Percentiles rank a stretch among this genome's conserved stretches.
phyloP scores from a whole-genome alignment of 2,888 invertebrate species.

The Amorpha juglandis region DNA sequence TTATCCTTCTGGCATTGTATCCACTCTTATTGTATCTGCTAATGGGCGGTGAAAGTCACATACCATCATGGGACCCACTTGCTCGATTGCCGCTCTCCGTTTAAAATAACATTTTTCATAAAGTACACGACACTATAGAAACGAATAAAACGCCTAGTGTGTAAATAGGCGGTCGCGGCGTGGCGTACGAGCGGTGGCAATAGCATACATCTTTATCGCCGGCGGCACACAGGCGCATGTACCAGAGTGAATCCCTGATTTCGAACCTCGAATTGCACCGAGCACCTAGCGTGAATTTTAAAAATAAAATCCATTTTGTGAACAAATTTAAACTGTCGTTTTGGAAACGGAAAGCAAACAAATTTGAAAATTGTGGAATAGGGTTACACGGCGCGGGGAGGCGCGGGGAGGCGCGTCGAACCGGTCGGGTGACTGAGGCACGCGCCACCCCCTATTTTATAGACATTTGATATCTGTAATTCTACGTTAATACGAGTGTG shows the following conservation, averaged over 20 bases:
- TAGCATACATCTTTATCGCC: slow-evolving; percentile 12
- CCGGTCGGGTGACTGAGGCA: background rate
- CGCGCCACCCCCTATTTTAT: background rate
- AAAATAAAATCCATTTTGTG: slow-evolving; percentile 59
- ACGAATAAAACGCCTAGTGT: slow-evolving; percentile 4
- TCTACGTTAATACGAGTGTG: background rate
- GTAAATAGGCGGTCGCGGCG: slow-evolving; percentile 10
- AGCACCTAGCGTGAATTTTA: slow-evolving; percentile 41
- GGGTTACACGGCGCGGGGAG: slow-evolving; percentile 35
- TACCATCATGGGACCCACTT: no score
- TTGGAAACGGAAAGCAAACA: slow-evolving; percentile 49
- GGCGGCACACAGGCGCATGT: slow-evolving; percentile 40
- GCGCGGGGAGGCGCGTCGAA: background rate
- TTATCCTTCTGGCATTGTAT: no score
- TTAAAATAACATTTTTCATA: no score
- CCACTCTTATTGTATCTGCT: no score
- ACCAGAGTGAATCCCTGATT: slow-evolving; percentile 64
- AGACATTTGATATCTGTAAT: background rate
- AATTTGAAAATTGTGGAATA: slow-evolving; percentile 45
- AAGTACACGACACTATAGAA: background rate
- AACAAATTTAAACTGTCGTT: slow-evolving; percentile 55
- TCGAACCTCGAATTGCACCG: slow-evolving; percentile 59
- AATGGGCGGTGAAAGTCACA: no score
- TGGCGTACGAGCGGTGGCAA: background rate
- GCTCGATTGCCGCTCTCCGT: no score